Conservation (phyloP, 2,888 invertebrate genomes). For the Pristionchus japonicus region DNA sequence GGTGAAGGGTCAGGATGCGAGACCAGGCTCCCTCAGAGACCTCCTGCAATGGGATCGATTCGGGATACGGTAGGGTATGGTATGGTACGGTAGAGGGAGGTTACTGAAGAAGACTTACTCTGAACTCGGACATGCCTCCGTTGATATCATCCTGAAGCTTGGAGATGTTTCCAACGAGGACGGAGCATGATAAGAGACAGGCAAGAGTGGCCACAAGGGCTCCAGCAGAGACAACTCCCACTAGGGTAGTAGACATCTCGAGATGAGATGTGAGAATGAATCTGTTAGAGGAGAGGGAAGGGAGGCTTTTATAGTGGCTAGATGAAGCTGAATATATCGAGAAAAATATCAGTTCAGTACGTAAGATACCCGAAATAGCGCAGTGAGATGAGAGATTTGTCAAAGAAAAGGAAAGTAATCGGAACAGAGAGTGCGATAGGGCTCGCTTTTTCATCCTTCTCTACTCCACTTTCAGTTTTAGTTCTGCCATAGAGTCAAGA, state of each 20-base stretch:
- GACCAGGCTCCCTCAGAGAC: conserved; percentile 62
- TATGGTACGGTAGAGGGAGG: not conserved
- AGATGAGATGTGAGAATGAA: conserved; percentile 22
- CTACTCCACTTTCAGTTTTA: not conserved
- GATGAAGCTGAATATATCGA: not conserved
- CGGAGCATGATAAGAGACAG: conserved; percentile 54
- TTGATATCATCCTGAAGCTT: conserved; percentile 58
- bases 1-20: conserved; percentile 59
- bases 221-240: conserved; percentile 58
- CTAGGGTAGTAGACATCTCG: conserved; percentile 48
- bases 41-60: conserved; percentile 48
- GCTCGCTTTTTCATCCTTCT: no score
- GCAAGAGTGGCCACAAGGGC: conserved; percentile 55
- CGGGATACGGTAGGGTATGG: not conserved
- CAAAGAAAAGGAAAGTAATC: not conserved
- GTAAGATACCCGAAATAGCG: not conserved
- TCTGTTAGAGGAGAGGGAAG: not conserved
- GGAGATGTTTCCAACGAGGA: conserved; percentile 56
- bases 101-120: conserved; percentile 50
- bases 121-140: conserved; percentile 60
- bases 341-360: not conserved
- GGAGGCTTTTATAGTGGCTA: not conserved
- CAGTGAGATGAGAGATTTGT: not conserved
- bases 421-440: not conserved
- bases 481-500: no score